Conservation (phyloP, 2,113 vertebrate species). For the Neotragus moschatus region DNA sequence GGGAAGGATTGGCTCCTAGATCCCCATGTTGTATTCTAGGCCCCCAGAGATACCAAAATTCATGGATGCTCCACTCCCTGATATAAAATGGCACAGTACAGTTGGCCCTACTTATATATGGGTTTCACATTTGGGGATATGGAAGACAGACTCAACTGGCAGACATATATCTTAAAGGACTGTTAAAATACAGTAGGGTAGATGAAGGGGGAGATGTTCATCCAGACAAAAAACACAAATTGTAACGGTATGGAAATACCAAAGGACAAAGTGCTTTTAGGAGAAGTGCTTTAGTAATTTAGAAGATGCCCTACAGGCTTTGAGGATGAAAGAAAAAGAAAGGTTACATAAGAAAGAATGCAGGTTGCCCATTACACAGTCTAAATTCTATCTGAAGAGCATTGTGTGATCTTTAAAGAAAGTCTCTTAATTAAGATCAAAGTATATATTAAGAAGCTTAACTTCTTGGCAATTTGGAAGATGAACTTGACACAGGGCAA, state of each 20-base stretch:
- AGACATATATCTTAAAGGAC: not conserved
- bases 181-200: not conserved
- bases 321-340: not conserved
- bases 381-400: slow-evolving; percentile 18
- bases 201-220: not conserved
- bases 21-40: not conserved
- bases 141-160: not conserved
- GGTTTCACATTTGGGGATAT: not conserved
- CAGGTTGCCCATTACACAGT: not conserved
- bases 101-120: not conserved
- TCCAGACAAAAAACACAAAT: not conserved
- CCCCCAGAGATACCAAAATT: not conserved
- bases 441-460: slow-evolving; percentile 32
- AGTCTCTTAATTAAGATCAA: slow-evolving; percentile 46
- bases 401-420: not conserved
- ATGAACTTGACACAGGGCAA: not conserved
- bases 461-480: not conserved
- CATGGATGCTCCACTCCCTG: not conserved
- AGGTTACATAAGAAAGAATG: not conserved
- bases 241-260: not conserved
- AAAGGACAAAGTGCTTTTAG: not conserved
- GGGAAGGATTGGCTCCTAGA: not conserved
- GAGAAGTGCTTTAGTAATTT: not conserved
- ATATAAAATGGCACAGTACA: not conserved
- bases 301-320: not conserved